Evolutionary conservation across 1,140 invertebrate species (phyloP).

Genomic region (Argopecten irradians): DNA sequence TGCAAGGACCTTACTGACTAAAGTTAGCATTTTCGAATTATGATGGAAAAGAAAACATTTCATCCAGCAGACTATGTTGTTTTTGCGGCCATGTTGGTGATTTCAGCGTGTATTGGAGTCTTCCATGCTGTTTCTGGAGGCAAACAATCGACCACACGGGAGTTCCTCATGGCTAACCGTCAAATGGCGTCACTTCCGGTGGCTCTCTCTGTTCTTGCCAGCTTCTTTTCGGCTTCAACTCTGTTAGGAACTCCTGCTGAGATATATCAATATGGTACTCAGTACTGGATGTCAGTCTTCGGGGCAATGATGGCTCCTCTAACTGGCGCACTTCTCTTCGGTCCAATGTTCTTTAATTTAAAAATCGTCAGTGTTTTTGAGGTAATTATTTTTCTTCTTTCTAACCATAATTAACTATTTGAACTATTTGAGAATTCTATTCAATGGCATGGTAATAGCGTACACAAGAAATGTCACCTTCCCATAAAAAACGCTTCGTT

Average conservation of each 20-base stretch:
- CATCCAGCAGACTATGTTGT: conserved; percentile 58
- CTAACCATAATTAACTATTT: neutral
- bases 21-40: neutral
- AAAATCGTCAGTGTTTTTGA: conserved; percentile 68
- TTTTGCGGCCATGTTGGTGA: conserved; percentile 70
- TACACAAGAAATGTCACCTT: neutral
- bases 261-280: conserved; percentile 68
- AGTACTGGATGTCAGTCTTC: conserved; percentile 66
- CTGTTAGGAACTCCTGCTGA: conserved; percentile 73
- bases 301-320: conserved; percentile 62
- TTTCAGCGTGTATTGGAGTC: conserved; percentile 83
- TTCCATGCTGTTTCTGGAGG: conserved; percentile 90
- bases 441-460: neutral
- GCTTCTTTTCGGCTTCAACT: conserved; percentile 93
- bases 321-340: conserved; percentile 65
- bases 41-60: conserved; percentile 35
- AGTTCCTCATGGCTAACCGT: conserved; percentile 87
- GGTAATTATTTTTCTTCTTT: conserved; percentile 48
- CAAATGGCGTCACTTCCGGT: conserved; percentile 81
- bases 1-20: neutral
- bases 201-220: conserved; percentile 77
- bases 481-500: no score
- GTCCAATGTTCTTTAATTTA: conserved; percentile 65
- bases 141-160: conserved; percentile 88
- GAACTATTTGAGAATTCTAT: neutral